These are phyloP conservation scores for Mystacides longicornis DNA, from an alignment of 2,888 invertebrate species.

Conservation along the genomic window DNA sequence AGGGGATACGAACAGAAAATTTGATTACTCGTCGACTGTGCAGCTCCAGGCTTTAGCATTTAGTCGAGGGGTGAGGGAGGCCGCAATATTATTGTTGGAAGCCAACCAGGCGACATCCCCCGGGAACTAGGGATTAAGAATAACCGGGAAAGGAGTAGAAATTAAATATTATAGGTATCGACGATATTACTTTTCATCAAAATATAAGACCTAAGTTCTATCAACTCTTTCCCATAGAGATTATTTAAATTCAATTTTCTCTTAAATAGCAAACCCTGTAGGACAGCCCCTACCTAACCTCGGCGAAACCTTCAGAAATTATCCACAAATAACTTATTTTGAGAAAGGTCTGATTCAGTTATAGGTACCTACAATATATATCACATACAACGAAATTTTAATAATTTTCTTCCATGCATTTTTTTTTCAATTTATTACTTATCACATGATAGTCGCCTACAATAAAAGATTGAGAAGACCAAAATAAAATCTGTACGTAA, in stretches of 20 bases:
- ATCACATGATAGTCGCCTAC: too few species aligned
- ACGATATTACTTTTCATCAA: constrained; percentile 1
- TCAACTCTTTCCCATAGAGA: neutral
- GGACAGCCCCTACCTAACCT: too few species aligned
- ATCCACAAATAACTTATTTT: too few species aligned
- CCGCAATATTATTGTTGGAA: neutral
- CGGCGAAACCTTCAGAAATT: too few species aligned
- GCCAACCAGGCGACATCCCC: neutral
- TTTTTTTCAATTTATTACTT: too few species aligned
- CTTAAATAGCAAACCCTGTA: too few species aligned
- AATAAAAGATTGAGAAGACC: too few species aligned
- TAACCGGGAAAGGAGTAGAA: constrained; percentile 1
- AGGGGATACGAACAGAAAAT: neutral
- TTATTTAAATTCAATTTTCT: neutral
- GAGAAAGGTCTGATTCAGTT: too few species aligned
- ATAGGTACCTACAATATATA: too few species aligned
- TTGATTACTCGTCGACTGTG: neutral
- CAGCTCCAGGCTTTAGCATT: neutral
- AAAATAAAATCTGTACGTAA: too few species aligned
- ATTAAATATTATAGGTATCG: neutral
- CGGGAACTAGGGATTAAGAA: neutral
- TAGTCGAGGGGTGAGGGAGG: neutral
- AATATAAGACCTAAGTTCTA: neutral
- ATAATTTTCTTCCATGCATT: too few species aligned
- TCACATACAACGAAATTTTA: too few species aligned